Evolutionary conservation across 2,888 invertebrate species (phyloP).

Genomic region (Sisyra nigra): DNA sequence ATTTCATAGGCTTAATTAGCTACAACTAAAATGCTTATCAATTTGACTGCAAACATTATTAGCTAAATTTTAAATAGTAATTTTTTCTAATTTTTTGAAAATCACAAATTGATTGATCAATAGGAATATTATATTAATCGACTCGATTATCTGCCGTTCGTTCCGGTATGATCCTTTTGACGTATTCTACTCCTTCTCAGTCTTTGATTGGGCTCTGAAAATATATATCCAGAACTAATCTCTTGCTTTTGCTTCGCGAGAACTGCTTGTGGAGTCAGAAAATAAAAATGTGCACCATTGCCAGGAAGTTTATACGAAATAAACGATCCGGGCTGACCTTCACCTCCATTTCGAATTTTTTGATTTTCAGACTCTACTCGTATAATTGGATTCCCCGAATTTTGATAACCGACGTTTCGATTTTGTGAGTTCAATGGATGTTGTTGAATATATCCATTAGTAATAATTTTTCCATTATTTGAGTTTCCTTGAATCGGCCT

Average conservation of each 20-base stretch:
- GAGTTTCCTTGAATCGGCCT: no score
- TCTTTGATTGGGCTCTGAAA: conserved; percentile 18
- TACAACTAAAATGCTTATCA: background rate
- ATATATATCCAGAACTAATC: conserved; percentile 14
- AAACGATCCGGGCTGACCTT: conserved; percentile 39
- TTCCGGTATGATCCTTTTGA: background rate
- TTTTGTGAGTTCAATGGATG: conserved; percentile 12
- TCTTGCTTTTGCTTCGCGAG: conserved; percentile 19
- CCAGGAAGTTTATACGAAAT: conserved; percentile 60
- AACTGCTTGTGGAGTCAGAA: conserved; percentile 51
- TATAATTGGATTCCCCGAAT: conserved; percentile 14
- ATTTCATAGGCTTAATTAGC: no score
- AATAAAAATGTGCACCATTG: conserved; percentile 63
- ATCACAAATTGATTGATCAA: conserved; percentile 1
- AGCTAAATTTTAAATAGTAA: conserved; percentile 1
- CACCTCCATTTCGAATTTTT: conserved; percentile 21
- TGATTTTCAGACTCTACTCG: conserved; percentile 15
- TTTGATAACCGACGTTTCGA: conserved; percentile 13
- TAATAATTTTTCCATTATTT: conserved; percentile 2
- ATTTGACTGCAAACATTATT: background rate
- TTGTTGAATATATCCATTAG: conserved; percentile 12
- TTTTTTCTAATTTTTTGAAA: background rate
- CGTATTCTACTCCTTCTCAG: conserved; percentile 13
- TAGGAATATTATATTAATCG: background rate
- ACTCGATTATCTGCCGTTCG: background rate